A percentile compares a stretch with the other conserved stretches of the same genome.
phyloP scores from a whole-genome alignment of 2,113 vertebrate genomes.

The Chlamydotis undulata region DNA sequence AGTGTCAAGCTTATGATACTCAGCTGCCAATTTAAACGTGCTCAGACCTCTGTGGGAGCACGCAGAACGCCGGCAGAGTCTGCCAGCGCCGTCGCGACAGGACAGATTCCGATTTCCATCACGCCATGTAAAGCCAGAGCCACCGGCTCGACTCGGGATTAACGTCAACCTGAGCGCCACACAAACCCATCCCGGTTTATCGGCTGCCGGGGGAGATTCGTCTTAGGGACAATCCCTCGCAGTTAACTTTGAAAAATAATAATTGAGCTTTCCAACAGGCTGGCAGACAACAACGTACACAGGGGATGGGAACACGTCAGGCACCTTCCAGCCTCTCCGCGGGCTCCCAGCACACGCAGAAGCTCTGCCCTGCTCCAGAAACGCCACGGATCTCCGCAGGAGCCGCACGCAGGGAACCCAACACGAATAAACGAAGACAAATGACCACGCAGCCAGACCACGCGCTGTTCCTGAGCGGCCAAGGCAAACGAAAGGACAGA shows the following conservation, averaged over 20 bases:
- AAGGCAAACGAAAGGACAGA: background rate
- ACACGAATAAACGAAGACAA: too few relatives aligned
- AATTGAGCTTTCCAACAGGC: background rate
- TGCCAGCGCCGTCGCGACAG: background rate
- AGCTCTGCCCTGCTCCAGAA: background rate
- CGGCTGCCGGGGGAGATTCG: fast-evolving
- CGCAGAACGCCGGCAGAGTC: fast-evolving
- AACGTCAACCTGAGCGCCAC: background rate
- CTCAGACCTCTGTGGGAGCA: background rate
- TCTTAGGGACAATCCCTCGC: background rate
- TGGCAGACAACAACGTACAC: too few relatives aligned
- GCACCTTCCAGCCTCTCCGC: background rate
- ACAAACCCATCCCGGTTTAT: background rate
- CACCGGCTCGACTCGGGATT: background rate
- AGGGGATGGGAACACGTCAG: fast-evolving
- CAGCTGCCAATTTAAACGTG: background rate
- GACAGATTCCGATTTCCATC: background rate
- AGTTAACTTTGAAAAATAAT: background rate
- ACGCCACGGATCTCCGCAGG: background rate
- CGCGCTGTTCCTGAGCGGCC: too few relatives aligned
- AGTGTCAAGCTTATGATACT: background rate
- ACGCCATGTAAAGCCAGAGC: background rate
- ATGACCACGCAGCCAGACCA: too few relatives aligned
- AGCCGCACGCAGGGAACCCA: too few relatives aligned
- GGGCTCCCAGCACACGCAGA: background rate